phyloP scores from a whole-genome alignment of 2,888 invertebrate genomes.

The Perdita meconis region DNA sequence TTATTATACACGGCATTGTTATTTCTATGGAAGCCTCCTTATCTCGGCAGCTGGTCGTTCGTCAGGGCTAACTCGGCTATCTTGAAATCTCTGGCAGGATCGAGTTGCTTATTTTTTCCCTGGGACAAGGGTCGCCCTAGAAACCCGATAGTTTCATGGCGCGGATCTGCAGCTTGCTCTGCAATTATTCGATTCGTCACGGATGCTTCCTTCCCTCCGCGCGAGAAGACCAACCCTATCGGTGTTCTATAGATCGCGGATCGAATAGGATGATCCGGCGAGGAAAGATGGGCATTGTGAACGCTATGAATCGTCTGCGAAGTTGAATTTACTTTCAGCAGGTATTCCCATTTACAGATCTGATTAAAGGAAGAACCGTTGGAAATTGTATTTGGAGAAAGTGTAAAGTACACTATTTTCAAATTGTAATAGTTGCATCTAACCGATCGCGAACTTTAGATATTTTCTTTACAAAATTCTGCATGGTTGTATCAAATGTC shows the following conservation, averaged over 20 bases:
- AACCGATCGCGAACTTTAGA: too few relatives aligned
- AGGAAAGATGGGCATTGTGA: too few relatives aligned
- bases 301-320: too few relatives aligned
- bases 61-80: conserved; percentile 44
- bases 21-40: conserved; percentile 21
- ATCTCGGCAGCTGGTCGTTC: conserved; percentile 25
- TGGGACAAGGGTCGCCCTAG: conserved; percentile 37
- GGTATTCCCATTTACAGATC: too few relatives aligned
- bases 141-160: conserved; percentile 64
- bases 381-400: too few relatives aligned
- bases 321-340: too few relatives aligned
- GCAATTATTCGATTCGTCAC: conserved; percentile 60
- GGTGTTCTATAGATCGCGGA: conserved; percentile 18
- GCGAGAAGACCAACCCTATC: conserved; percentile 11
- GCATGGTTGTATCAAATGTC: too few relatives aligned
- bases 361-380: too few relatives aligned
- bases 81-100: conserved; percentile 62
- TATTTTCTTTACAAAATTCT: too few relatives aligned
- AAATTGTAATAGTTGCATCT: too few relatives aligned
- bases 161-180: conserved; percentile 37
- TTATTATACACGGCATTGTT: conserved; percentile 41
- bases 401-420: too few relatives aligned
- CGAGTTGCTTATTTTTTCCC: conserved; percentile 64
- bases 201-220: conserved; percentile 24
- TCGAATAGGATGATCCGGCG: conserved; percentile 17